A percentile compares a stretch with the other conserved stretches of the same genome.
phyloP scores from a whole-genome alignment of 2,113 vertebrate species.

The Synchiropus splendidus region DNA sequence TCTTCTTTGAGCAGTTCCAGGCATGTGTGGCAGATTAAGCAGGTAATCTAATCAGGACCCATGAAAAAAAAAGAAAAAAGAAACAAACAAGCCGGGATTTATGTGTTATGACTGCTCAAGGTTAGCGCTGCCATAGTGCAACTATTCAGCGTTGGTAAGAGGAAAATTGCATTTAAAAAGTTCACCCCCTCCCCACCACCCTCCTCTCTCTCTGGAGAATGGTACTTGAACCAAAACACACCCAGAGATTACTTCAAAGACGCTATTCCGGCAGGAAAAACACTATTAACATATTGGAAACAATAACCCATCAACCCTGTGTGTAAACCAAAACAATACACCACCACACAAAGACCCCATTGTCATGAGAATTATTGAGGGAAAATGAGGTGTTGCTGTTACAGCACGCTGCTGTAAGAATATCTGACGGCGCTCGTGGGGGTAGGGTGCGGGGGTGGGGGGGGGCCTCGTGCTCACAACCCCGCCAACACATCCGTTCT shows the following conservation, averaged over 20 bases:
- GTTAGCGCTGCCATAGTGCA: conserved; percentile 39
- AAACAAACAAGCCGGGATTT: conserved; percentile 43
- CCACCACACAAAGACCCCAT: conserved; percentile 30
- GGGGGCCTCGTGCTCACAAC: too few species aligned
- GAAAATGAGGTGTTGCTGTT: conserved; percentile 31
- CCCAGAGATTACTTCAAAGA: conserved; percentile 60
- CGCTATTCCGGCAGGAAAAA: conserved; percentile 50
- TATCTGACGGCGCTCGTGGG: conserved; percentile 9
- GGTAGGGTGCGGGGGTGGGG: conserved; percentile 2
- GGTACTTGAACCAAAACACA: conserved; percentile 44
- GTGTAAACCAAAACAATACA: conserved; percentile 49
- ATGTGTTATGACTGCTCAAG: conserved; percentile 55
- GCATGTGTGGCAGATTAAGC: conserved; percentile 56
- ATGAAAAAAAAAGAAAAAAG: too few species aligned
- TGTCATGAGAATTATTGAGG: conserved; percentile 51
- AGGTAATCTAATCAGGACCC: conserved; percentile 61
- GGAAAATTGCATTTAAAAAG: conserved; percentile 54
- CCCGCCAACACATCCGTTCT: conserved; percentile 11
- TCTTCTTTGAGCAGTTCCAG: conserved; percentile 8
- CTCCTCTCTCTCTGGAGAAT: conserved; percentile 23
- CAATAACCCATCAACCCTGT: conserved; percentile 48
- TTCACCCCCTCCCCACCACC: conserved; percentile 25
- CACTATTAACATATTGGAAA: conserved; percentile 58
- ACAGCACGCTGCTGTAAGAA: conserved; percentile 3
- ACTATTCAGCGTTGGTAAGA: conserved; percentile 36